phyloP scores from a whole-genome alignment of 2,113 vertebrate species.

The Phainopepla nitens region DNA sequence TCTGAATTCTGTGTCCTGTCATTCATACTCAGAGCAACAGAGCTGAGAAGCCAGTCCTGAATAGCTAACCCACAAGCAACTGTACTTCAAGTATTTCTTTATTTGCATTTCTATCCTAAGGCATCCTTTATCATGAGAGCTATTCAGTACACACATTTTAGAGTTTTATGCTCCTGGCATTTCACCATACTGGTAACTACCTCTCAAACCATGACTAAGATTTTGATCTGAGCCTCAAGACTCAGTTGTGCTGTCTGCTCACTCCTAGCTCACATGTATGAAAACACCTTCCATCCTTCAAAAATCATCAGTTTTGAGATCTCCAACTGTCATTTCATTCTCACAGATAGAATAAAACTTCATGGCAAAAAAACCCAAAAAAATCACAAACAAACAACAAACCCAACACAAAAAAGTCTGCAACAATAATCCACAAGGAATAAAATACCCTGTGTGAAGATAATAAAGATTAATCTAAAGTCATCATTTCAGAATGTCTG shows the following conservation, averaged over 20 bases:
- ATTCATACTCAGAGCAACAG: background rate
- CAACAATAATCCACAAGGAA: fast-evolving
- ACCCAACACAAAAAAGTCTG: background rate
- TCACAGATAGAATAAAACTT: background rate
- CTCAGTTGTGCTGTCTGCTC: background rate
- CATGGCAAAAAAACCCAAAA: background rate
- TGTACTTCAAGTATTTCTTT: background rate
- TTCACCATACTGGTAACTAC: background rate
- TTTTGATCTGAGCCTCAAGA: background rate
- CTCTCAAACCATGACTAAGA: background rate
- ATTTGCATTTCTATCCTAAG: constrained; percentile 9
- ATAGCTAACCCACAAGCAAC: background rate
- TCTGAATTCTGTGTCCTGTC: background rate
- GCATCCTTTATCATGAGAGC: background rate
- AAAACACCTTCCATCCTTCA: background rate
- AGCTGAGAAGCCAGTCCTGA: background rate
- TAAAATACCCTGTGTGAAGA: background rate
- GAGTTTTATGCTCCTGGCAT: background rate
- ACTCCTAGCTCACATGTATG: background rate
- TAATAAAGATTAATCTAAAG: background rate
- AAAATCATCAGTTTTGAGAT: background rate
- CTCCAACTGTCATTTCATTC: background rate
- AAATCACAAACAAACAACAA: background rate
- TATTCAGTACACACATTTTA: background rate
- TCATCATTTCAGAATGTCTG: background rate